Conservation (phyloP, 2,797 vertebrate species). For the Enteromius unitaeniatus region DNA sequence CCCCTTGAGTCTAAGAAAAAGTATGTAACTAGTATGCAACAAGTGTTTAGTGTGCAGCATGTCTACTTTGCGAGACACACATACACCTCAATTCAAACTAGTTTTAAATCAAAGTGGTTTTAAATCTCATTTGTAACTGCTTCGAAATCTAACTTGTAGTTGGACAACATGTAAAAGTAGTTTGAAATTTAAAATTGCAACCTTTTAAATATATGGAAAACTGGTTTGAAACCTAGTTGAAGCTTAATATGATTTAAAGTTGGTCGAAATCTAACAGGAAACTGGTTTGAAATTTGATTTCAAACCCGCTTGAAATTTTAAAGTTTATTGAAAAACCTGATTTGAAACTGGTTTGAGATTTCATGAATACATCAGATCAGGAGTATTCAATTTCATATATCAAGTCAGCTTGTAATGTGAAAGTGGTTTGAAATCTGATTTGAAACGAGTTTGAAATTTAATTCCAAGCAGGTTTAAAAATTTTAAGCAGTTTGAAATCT, state of each 20-base stretch:
- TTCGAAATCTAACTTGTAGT: not conserved
- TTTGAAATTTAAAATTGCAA: not conserved
- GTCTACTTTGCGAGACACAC: not conserved
- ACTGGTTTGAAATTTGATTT: not conserved
- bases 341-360: not conserved
- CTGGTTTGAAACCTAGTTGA: not conserved
- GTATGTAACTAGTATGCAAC: not conserved
- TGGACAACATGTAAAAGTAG: not conserved
- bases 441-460: not conserved
- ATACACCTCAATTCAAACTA: not conserved
- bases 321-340: not conserved
- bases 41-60: not conserved
- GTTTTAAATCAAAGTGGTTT: not conserved
- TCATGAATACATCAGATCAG: no score
- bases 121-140: not conserved
- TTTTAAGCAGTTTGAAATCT: not conserved
- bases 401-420: not conserved
- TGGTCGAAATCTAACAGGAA: not conserved
- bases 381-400: not conserved
- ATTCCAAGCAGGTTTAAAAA: not conserved
- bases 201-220: not conserved
- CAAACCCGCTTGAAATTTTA: not conserved
- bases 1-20: not conserved
- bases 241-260: not conserved
- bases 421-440: not conserved